Conservation (phyloP, 2,797 vertebrate species). For the Austrolebias charrua region DNA sequence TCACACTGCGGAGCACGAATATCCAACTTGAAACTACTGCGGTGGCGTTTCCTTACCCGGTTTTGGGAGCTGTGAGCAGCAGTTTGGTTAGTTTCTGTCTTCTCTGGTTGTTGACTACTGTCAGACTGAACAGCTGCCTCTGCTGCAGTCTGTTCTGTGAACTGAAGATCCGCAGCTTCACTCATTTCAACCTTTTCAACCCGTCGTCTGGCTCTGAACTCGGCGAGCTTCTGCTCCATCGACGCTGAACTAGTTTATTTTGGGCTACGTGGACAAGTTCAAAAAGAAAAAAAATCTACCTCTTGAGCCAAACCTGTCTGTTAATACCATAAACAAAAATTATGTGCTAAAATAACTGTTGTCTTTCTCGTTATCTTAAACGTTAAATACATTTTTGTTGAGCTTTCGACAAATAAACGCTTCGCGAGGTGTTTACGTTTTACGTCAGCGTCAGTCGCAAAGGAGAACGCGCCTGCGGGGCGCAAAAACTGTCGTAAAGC, state of each 20-base stretch:
- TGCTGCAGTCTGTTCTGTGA: neutral
- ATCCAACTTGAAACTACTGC: too few species aligned
- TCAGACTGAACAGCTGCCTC: slow-evolving; percentile 2
- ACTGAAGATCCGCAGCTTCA: neutral
- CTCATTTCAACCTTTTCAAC: slow-evolving; percentile 28
- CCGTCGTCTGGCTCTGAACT: slow-evolving; percentile 77
- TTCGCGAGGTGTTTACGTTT: slow-evolving; percentile 48
- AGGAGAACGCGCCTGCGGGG: slow-evolving; percentile 8
- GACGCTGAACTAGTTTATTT: neutral
- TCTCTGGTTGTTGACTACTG: neutral
- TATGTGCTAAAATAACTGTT: neutral
- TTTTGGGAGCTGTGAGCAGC: neutral
- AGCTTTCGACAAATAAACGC: neutral
- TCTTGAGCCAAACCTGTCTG: neutral
- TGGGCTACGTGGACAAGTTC: slow-evolving; percentile 20
- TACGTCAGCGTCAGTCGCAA: slow-evolving; percentile 27
- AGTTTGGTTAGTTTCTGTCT: neutral
- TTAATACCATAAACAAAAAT: neutral
- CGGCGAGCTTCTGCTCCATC: slow-evolving; percentile 80
- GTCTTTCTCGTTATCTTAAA: neutral
- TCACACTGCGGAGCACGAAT: too few species aligned
- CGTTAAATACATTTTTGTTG: neutral
- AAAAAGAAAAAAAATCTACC: neutral
- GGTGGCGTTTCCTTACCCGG: slow-evolving; percentile 30
- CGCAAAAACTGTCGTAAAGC: slow-evolving; percentile 51